Evolutionary conservation across 2,888 invertebrate species (phyloP).

Genomic region (Nephrotoma appendiculata): DNA sequence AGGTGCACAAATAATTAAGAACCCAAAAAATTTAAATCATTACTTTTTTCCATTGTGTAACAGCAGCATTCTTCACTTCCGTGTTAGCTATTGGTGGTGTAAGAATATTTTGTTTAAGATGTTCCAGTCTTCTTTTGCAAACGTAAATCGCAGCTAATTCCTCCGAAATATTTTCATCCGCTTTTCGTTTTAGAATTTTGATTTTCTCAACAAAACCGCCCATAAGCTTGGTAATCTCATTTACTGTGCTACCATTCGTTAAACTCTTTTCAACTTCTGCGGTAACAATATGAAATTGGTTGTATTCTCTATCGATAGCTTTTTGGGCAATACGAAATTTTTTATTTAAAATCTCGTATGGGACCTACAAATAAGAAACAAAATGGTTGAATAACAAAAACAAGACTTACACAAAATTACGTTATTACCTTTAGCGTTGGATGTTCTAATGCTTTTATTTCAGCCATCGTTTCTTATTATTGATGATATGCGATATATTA

Average conservation of each 20-base stretch:
- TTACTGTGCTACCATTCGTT: constrained; percentile 28
- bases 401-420: not conserved
- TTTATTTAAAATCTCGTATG: constrained; percentile 95
- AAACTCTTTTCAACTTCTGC: constrained; percentile 45
- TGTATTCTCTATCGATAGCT: constrained; percentile 80
- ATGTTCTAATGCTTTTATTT: constrained; percentile 88
- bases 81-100: constrained; percentile 17
- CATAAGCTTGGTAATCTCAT: constrained; percentile 64
- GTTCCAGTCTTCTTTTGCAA: constrained; percentile 84
- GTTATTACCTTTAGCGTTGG: constrained; percentile 74
- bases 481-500: not conserved
- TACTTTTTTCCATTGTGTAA: constrained; percentile 29
- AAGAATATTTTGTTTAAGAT: constrained; percentile 44
- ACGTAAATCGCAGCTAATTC: constrained; percentile 82
- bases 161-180: constrained; percentile 84
- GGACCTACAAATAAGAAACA: constrained; percentile 50
- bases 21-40: constrained; percentile 3
- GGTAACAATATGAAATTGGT: constrained; percentile 70
- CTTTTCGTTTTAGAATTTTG: constrained; percentile 82
- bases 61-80: constrained; percentile 27
- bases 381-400: constrained; percentile 2
- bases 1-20: no score
- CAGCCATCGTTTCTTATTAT: constrained; percentile 50
- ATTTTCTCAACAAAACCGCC: constrained; percentile 84
- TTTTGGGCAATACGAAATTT: constrained; percentile 93